Base-by-base conservation (phyloP, 2,888 invertebrate species). In the Erpobdella octoculata region DNA sequence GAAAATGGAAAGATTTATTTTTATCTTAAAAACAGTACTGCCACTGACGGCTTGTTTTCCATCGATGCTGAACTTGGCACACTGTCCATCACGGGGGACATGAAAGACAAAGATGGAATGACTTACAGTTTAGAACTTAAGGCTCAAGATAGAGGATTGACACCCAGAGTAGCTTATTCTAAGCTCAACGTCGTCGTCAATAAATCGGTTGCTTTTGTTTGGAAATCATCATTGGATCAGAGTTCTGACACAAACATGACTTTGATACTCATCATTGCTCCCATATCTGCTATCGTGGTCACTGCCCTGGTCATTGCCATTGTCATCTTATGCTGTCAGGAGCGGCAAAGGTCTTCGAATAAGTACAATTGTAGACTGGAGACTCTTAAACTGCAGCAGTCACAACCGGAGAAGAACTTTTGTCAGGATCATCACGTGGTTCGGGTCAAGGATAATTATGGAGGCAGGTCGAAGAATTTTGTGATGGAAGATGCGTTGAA, bases 281-380 rank as follows among this genome's bases (percentile, higher is more conserved):
- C 69, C n/a, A 71, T 71, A 28, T 75, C 75, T 1, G 70, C 38
- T 36, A 66, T 75, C 46, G 62, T 75, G 48, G 72, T 73, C n/a
- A 59, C 73, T 36, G 61, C 74, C 37, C 67, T 75, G 48, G 64
- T 75, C 2, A 71, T 71, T n/a, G 75, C 75, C n/a, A 75, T 75
- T 31, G 71, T 74, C 2, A 21, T 73, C 25, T 15, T 73, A 25
- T 46, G 70, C 21, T 62, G 35, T 35, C 62, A 66, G 25, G 71
- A 71, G 25, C 36, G 46, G 15, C 48, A 69, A 25, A 69, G 35
- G 28, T 28, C 46, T 28, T 33, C 72, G 1, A 66, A 69, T 37
- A 71, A 67, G 68, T 71, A 73, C 68, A 73, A 73, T 71, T 73
- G 73, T 21, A 25, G 73, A 4, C 35, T 38, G 33, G 73, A 73